Percentiles rank a stretch among this genome's conserved stretches.
These are phyloP conservation scores for Cairina moschata DNA, from an alignment of 2,113 vertebrate species.

Conservation along the genomic window DNA sequence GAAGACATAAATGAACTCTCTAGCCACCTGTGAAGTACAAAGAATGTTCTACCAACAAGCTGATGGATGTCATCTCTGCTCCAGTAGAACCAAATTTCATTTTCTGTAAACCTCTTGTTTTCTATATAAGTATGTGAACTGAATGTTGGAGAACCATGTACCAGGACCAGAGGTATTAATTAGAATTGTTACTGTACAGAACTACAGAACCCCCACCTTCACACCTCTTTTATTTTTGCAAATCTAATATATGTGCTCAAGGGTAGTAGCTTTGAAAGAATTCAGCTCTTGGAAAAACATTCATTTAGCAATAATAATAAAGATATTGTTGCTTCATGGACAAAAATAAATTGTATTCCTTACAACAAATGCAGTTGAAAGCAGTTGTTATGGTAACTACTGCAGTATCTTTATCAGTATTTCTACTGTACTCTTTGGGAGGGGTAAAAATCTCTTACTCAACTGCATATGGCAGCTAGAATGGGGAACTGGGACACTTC, in stretches of 20 bases:
- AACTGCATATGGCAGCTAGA: neutral
- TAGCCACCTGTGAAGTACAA: neutral
- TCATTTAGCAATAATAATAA: neutral
- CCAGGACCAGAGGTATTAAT: neutral
- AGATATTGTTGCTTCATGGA: neutral
- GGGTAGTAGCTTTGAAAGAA: neutral
- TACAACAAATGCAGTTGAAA: neutral
- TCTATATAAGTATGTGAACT: neutral
- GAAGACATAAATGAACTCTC: neutral
- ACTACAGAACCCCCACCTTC: neutral
- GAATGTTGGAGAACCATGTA: neutral
- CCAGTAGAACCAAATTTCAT: neutral
- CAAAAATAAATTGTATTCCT: neutral
- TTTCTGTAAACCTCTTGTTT: neutral
- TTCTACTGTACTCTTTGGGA: neutral
- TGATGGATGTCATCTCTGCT: neutral
- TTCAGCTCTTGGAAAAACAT: neutral
- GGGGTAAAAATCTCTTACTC: neutral
- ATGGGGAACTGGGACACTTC: neutral
- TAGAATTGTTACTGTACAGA: neutral
- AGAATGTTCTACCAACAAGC: neutral
- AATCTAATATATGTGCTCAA: neutral
- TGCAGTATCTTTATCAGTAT: neutral
- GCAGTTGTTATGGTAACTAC: conserved; percentile 65
- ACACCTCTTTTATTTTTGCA: neutral